Base-by-base conservation (phyloP, 2,113 vertebrate genomes). In the Ceyx cyanopectus region DNA sequence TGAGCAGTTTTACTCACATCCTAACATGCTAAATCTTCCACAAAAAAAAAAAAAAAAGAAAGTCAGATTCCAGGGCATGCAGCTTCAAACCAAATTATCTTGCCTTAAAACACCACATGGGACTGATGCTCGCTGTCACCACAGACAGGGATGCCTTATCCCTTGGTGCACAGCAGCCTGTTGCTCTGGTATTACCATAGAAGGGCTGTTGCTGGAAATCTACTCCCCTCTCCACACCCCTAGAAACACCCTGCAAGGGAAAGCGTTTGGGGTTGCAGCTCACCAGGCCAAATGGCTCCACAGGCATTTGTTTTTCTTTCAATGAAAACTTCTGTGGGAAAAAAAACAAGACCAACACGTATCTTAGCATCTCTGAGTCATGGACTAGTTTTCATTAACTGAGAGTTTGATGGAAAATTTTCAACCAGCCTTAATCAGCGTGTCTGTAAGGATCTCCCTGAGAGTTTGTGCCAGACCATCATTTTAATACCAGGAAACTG, bases 371-470 rank as follows among this genome's bases (percentile, higher is more conserved):
- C 43, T 94, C 68, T 96, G 93, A 93, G 79, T 95, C 92, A 95
- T 22, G 50, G 63, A 65, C 27, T 20, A 48, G 79, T 74, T 94
- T 87, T 85, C 79, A 72, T 90, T 90, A 95, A 81, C 72, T 43
- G 63, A 89, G 89, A 73, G 43, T 67, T 92, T 68, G 87, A 90
- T 86, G 85, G 87, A 95, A 95, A 90, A 74, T 88, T 96, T 96
- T 95, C 68, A 94, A 15, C 82, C 53, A 90, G 73, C 26, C 26
- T 94, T 91, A 93, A 94, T 93, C 93, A 94, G 88, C 85, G 86
- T 85, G 80, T 86, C 90, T 91, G 65, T 43, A 81, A 95, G 92
- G 79, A 91, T 85, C 85, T 93, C 87, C 87, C 79, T 1, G 2
- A 88, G 90, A 75, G 65, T 63, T 88, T 90, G 30, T 93, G 76